A percentile compares a stretch with the other conserved stretches of the same genome.
These are phyloP conservation scores for Conopomorpha cramerella DNA, from an alignment of 1,140 invertebrate species.

Conservation along the genomic window DNA sequence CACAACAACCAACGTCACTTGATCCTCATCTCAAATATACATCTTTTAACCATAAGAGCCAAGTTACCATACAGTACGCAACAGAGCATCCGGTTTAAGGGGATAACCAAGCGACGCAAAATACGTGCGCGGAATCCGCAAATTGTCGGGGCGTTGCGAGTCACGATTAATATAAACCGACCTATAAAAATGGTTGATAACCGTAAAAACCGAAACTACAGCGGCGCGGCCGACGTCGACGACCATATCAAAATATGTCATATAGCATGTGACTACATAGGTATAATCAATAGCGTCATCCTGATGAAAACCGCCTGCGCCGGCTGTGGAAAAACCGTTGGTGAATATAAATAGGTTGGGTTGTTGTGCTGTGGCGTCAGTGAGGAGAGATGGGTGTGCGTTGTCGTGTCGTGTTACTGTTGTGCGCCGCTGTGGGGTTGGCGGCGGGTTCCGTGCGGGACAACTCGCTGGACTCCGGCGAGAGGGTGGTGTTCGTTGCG, in stretches of 20 bases:
- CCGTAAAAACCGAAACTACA: too few species aligned
- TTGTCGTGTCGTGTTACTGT: constrained; percentile 26
- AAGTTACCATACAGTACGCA: too few species aligned
- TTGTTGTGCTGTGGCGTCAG: constrained; percentile 35
- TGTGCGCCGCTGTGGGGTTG: constrained; percentile 18
- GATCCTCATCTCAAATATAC: too few species aligned
- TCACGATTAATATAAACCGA: too few species aligned
- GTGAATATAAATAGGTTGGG: constrained; percentile 49
- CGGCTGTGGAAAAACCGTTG: constrained; percentile 29
- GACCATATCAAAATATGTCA: too few species aligned
- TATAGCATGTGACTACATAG: too few species aligned
- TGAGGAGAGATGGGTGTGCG: constrained; percentile 38
- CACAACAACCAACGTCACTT: too few species aligned
- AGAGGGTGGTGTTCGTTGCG: constrained; percentile 32
- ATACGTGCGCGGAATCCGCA: constrained; percentile 25
- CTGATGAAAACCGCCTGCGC: too few species aligned
- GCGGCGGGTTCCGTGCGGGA: constrained; percentile 24
- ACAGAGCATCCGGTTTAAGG: constrained; percentile 32
- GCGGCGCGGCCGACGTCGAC: too few species aligned
- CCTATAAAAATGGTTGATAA: too few species aligned
- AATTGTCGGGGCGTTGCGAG: constrained; percentile 19
- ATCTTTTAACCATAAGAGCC: constrained; percentile 13
- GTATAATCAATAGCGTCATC: too few species aligned
- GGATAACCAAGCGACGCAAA: constrained; percentile 40
- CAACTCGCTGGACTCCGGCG: constrained; percentile 29